Conservation (phyloP, 2,797 vertebrate species). For the Glossophaga mutica region DNA sequence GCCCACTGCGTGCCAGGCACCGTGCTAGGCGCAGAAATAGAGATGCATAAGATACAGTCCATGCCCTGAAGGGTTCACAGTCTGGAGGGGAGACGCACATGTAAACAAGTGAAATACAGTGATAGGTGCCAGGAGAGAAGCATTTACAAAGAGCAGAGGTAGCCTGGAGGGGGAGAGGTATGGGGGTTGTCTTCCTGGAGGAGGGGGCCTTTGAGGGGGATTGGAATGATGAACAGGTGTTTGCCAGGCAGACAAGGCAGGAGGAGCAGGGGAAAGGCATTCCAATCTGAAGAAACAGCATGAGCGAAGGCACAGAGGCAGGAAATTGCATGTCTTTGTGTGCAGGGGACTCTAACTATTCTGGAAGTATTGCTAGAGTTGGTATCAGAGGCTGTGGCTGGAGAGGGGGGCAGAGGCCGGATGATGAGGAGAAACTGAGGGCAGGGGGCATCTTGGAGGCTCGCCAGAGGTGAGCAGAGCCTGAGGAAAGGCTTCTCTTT, state of each 20-base stretch:
- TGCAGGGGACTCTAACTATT: conserved; percentile 17
- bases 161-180: conserved; percentile 1
- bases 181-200: conserved; percentile 20
- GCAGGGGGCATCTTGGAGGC: neutral
- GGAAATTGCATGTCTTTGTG: conserved; percentile 11
- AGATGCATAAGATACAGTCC: conserved; percentile 76
- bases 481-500: neutral
- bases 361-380: conserved; percentile 65
- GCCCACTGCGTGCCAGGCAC: conserved; percentile 74
- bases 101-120: conserved; percentile 70
- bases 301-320: conserved; percentile 72
- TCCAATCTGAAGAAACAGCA: conserved; percentile 53
- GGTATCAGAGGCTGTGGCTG: conserved; percentile 32
- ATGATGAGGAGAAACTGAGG: neutral
- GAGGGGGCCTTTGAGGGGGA: neutral
- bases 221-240: conserved; percentile 17
- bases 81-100: conserved; percentile 67
- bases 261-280: conserved; percentile 54
- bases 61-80: conserved; percentile 77
- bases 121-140: conserved; percentile 57
- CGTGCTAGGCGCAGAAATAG: conserved; percentile 73
- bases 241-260: conserved; percentile 64
- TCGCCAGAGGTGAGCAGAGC: neutral
- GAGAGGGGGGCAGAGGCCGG: conserved; percentile 21
- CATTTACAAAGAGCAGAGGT: conserved; percentile 71